Base-by-base conservation (phyloP, 2,797 vertebrate species). In the Tachyglossus aculeatus region DNA sequence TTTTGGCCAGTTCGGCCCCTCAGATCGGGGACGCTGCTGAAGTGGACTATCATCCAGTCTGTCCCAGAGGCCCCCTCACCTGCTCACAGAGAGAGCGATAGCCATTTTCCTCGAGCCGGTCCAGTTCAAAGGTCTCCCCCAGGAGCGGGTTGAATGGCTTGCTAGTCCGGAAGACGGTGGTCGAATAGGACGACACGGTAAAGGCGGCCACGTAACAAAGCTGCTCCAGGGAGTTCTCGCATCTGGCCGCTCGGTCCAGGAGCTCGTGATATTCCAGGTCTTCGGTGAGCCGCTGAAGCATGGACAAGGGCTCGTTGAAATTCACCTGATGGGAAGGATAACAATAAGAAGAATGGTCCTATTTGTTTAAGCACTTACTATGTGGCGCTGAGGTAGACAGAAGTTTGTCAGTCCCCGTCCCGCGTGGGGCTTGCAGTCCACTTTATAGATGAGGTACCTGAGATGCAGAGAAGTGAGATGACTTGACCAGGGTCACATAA, bases 81-180 rank as follows among this genome's bases (percentile, higher is more conserved):
- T 99, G 97, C 82, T 99, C 97, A 22, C 97, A 98, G 60, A 99
- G 92, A 7, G 97, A 98, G 45, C 96, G 95, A 85, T 96, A 98
- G 6, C 97, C 95, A 0, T 91, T 95, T 60, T 98, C 97, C 62
- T 87, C 93, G 55, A 95, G 67, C 1, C 97, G 94, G 87, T 99
- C 97, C 50, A 98, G 92, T 89, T 99, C 97, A 0, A 96, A 99
- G 2, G 97, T 99, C 84, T 98, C 97, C 32, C 96, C 97, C 48
- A 99, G 92, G 77, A 99, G 92, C 0, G 97, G 96, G 83, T 99
- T 98, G 91, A 99, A 99, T 74, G 97, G 97, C 85, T 99, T 98
- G 87, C 96, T 97, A 59, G 95, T 97, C 61, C 97, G 97, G 87
- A 95, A 95, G 83, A 98, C 96, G 0, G 97, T 98, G 74, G 97